A percentile compares a stretch with the other conserved stretches of the same genome.
These are phyloP conservation scores for Mizuhopecten yessoensis DNA, from an alignment of 1,140 invertebrate species.

Conservation along the genomic window DNA sequence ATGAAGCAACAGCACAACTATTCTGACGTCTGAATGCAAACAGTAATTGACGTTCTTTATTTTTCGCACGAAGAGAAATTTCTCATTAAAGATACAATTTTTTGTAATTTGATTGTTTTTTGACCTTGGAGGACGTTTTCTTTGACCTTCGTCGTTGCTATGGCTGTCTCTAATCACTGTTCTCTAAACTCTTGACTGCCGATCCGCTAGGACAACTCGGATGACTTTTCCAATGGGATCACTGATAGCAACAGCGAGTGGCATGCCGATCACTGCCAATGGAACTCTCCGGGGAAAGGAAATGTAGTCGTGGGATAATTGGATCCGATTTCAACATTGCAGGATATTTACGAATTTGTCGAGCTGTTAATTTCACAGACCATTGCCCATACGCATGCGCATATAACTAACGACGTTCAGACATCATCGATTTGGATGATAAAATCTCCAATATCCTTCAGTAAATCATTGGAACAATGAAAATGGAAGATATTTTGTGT, in stretches of 20 bases:
- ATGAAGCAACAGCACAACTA: too few relatives aligned
- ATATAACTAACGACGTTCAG: background rate
- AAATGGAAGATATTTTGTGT: background rate
- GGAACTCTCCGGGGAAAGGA: background rate
- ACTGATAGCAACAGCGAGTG: background rate
- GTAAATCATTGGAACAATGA: constrained; percentile 13
- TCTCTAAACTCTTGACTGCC: background rate
- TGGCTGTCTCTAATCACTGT: background rate
- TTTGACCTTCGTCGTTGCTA: background rate
- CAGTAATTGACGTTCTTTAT: background rate
- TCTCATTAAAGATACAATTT: constrained; percentile 3
- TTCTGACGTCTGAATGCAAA: background rate
- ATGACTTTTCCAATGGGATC: constrained; percentile 20
- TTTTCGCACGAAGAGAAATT: background rate
- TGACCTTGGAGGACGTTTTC: background rate
- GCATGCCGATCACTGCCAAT: background rate
- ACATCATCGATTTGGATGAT: constrained; percentile 17
- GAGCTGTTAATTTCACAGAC: constrained; percentile 20
- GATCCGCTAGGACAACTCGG: background rate
- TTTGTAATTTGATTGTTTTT: background rate
- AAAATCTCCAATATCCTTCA: constrained; percentile 18
- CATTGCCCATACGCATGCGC: constrained; percentile 13
- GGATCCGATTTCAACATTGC: constrained; percentile 18
- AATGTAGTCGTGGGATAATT: background rate
- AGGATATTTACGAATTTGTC: constrained; percentile 23